Percentiles rank a stretch among this genome's conserved stretches.
Evolutionary conservation across 2,113 vertebrate species (phyloP).

Genomic region (Sorex fumeus): DNA sequence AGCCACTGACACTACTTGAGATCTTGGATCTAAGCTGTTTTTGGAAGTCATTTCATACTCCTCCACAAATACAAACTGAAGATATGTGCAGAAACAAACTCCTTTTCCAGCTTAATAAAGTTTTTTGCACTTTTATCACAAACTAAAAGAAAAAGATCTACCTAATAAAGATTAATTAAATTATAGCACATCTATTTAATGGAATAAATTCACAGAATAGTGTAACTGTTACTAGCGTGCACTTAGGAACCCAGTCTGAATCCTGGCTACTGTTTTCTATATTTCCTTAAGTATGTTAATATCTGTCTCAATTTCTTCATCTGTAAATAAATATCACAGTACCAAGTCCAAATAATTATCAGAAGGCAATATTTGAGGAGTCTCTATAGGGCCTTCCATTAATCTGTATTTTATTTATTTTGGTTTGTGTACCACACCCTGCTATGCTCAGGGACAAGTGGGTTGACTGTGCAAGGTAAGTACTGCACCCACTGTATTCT

Average conservation of each 20-base stretch:
- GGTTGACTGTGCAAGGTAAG: too few species aligned
- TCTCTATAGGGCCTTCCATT: background rate
- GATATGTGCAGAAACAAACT: slow-evolving; percentile 10
- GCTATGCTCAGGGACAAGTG: too few species aligned
- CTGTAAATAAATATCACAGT: background rate
- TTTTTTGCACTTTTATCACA: slow-evolving; percentile 55
- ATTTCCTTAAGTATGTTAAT: background rate
- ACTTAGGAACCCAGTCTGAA: slow-evolving; percentile 7
- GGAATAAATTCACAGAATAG: background rate
- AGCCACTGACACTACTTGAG: slow-evolving; percentile 34
- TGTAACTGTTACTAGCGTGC: background rate
- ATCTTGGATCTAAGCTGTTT: slow-evolving; percentile 43
- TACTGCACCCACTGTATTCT: too few species aligned
- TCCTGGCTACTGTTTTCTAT: background rate
- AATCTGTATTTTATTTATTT: slow-evolving; percentile 11
- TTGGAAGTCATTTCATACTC: slow-evolving; percentile 27
- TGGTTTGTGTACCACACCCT: too few species aligned
- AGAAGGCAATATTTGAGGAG: slow-evolving; percentile 56
- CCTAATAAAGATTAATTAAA: slow-evolving; percentile 29
- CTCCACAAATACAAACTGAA: slow-evolving; percentile 32
- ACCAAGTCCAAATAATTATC: slow-evolving; percentile 25
- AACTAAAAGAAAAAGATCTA: slow-evolving; percentile 23
- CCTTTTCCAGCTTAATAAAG: slow-evolving; percentile 34
- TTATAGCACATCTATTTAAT: background rate
- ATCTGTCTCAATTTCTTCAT: slow-evolving; percentile 37